Evolutionary conservation across 2,888 invertebrate genomes (phyloP), one percentile per base, ranked within the genome.

Genomic region (Thecophora atra): DNA sequence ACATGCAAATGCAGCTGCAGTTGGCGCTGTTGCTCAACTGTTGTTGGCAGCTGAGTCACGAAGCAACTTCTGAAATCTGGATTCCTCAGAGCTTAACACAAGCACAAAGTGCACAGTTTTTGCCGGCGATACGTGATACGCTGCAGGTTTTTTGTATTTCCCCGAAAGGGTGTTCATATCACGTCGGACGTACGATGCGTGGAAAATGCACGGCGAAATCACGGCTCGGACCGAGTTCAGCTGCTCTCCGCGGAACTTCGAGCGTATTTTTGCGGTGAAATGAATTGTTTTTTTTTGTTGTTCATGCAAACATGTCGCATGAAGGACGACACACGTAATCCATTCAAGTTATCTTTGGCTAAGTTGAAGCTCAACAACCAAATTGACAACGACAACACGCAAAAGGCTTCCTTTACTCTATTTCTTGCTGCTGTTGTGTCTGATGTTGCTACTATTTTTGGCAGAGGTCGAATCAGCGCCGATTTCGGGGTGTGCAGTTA

Each of bases 311-410:
- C 8, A 30, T 37, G 11, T 37, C 11, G 37, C 11, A 37, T 30
- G 30, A 54, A 17, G n/a, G 54, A 54, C 5, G 19, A 54, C 8
- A 21, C 13, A 54, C 3, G 21, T 21, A 54, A 54, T 54, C n/a
- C 24, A 21, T 54, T 54, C 21, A 54, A 54, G 21, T 21, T 54
- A 54, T 54, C 21, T 54, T 54, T 54, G 54, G 54, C 21, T 54
- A 54, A 54, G 54, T 7, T 54, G 54, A 54, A 54, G n/a, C 21
- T n/a, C 54, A 24, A 21, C 54, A 54, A 24, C 19, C 19, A 1
- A 54, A 54, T 24, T 6, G 1, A 54, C 54, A 54, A 54, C 54
- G 21, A 54, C 19, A 54, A 21, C 4, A 54, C 37, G 11, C 37
- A 37, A 37, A 37, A 37, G 37, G 7, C 37, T 0, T 37, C 30